These are phyloP conservation scores for Lophotis ruficrista DNA, from an alignment of 2,113 vertebrate genomes.

Conservation along the genomic window DNA sequence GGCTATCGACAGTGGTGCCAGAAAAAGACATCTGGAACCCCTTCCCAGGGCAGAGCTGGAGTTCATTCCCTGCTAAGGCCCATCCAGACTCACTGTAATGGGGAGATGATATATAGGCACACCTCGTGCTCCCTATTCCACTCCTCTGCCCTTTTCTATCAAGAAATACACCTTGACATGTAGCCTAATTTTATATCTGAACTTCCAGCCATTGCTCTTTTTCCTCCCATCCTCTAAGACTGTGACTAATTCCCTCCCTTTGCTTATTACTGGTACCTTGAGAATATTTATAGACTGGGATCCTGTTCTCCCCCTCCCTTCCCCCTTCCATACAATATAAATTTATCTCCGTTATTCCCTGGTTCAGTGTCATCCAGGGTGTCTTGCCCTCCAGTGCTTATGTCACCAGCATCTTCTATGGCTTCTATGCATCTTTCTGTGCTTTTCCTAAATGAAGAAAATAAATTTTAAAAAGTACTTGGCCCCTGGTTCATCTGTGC, in stretches of 20 bases:
- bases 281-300: background rate
- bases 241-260: conserved; percentile 40
- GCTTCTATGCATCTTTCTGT: background rate
- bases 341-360: background rate
- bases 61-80: background rate
- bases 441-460: background rate
- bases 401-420: background rate
- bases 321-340: background rate
- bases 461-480: background rate
- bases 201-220: background rate
- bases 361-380: background rate
- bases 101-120: background rate
- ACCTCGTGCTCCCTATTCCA: background rate
- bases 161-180: background rate
- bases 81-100: background rate
- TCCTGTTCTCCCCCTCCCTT: background rate
- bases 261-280: background rate
- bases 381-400: background rate
- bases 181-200: background rate
- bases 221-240: background rate
- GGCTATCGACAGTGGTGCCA: background rate
- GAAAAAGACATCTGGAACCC: background rate
- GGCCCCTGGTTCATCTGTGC: background rate
- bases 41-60: background rate
- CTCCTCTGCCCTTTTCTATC: background rate